These are phyloP conservation scores for Avahi laniger DNA, from an alignment of 2,797 vertebrate genomes.

Conservation along the genomic window DNA sequence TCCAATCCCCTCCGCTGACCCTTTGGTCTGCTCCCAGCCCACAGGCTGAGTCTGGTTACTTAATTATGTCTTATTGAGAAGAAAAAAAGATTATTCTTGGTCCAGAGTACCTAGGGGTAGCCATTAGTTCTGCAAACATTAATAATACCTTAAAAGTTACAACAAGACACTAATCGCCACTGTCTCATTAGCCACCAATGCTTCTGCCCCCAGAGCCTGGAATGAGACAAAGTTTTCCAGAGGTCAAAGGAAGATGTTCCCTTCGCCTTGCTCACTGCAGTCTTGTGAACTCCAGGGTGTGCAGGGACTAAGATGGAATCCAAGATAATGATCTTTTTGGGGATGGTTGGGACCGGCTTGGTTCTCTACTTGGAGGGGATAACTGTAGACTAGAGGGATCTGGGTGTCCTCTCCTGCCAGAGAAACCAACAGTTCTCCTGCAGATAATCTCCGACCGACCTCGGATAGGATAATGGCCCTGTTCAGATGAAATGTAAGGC, in stretches of 20 bases:
- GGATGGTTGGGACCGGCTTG: neutral
- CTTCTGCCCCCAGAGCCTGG: neutral
- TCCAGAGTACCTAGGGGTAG: neutral
- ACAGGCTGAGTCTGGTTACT: neutral
- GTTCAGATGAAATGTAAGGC: neutral
- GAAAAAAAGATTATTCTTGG: neutral
- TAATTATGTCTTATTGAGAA: neutral
- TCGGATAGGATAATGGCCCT: neutral
- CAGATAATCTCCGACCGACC: neutral
- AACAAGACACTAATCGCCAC: neutral
- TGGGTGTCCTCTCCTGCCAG: neutral
- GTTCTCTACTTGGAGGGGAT: neutral
- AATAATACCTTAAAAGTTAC: neutral
- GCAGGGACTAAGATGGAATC: neutral
- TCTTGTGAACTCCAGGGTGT: neutral
- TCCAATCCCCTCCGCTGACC: neutral
- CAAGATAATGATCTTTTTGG: neutral
- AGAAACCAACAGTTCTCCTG: neutral
- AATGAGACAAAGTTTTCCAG: neutral
- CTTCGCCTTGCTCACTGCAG: neutral
- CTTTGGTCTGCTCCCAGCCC: neutral
- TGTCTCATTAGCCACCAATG: neutral
- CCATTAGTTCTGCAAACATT: neutral
- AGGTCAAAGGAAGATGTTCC: neutral
- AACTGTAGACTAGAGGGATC: neutral